Percentiles rank a stretch among this genome's conserved stretches.
These are phyloP conservation scores for Falco cherrug DNA, from an alignment of 2,797 vertebrate species.

Conservation along the genomic window DNA sequence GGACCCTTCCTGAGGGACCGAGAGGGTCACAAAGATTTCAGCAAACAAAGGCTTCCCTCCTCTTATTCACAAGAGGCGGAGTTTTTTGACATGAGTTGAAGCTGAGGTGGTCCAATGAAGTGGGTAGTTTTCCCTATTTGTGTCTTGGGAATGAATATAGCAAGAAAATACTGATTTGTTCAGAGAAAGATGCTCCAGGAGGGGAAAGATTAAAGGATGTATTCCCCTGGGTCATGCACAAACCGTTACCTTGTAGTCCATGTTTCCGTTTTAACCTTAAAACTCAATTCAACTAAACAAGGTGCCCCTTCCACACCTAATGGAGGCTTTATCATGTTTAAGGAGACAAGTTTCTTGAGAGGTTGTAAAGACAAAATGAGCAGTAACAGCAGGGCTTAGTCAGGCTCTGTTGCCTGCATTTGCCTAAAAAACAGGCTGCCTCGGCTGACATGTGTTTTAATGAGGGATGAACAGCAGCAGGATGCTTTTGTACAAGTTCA, in stretches of 20 bases:
- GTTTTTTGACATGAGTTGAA: neutral
- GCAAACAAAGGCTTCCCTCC: neutral
- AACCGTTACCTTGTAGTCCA: neutral
- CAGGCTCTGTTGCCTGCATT: neutral
- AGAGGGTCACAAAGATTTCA: neutral
- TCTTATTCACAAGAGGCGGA: neutral
- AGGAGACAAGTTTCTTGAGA: neutral
- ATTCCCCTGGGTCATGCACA: neutral
- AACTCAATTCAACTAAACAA: neutral
- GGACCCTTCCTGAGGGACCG: neutral
- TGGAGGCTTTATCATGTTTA: neutral
- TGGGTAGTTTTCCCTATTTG: neutral
- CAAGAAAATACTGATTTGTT: neutral
- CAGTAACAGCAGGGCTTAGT: neutral
- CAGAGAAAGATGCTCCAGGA: neutral
- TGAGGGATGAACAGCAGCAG: neutral
- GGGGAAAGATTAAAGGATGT: neutral
- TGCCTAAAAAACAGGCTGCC: neutral
- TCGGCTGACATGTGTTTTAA: neutral
- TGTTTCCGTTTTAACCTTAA: neutral
- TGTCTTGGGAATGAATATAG: neutral
- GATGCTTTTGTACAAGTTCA: constrained; percentile 1
- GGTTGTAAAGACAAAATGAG: neutral
- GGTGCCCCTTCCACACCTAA: neutral
- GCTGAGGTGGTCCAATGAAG: neutral